A percentile compares a stretch with the other conserved stretches of the same genome.
phyloP scores from a whole-genome alignment of 2,113 vertebrate species.

The Siniperca knerii region DNA sequence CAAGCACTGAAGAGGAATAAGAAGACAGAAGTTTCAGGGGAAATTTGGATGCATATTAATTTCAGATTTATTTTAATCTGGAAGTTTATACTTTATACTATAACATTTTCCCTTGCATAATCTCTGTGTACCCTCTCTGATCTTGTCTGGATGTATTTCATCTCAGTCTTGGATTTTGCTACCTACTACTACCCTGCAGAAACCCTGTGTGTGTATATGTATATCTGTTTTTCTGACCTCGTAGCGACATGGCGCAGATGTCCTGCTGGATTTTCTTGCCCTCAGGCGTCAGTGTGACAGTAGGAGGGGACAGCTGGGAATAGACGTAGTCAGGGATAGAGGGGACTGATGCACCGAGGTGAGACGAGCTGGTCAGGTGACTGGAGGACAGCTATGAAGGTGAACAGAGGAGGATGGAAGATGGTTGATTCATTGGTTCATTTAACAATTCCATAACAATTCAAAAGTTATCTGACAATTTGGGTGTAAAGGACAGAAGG shows the following conservation, averaged over 20 bases:
- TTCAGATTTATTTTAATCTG: no score
- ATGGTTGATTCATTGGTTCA: not conserved
- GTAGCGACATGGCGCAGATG: slow-evolving; percentile 88
- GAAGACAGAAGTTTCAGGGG: not conserved
- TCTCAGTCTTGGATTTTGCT: not conserved
- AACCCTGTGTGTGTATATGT: not conserved
- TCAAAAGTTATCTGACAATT: not conserved
- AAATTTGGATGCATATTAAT: not conserved
- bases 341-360: slow-evolving; percentile 87
- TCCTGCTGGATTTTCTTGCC: slow-evolving; percentile 90
- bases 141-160: not conserved
- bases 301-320: slow-evolving; percentile 84
- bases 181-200: not conserved
- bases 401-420: not conserved
- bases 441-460: not conserved
- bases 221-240: slow-evolving; percentile 56
- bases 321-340: slow-evolving; percentile 92
- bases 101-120: not conserved
- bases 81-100: not conserved
- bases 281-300: slow-evolving; percentile 80
- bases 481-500: not conserved
- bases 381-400: slow-evolving; percentile 74
- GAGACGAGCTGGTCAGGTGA: slow-evolving; percentile 74
- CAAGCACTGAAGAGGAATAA: slow-evolving; percentile 73
- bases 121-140: not conserved